These are phyloP conservation scores for Drosophila crucigera DNA, from an alignment of 2,888 invertebrate species.

Conservation along the genomic window DNA sequence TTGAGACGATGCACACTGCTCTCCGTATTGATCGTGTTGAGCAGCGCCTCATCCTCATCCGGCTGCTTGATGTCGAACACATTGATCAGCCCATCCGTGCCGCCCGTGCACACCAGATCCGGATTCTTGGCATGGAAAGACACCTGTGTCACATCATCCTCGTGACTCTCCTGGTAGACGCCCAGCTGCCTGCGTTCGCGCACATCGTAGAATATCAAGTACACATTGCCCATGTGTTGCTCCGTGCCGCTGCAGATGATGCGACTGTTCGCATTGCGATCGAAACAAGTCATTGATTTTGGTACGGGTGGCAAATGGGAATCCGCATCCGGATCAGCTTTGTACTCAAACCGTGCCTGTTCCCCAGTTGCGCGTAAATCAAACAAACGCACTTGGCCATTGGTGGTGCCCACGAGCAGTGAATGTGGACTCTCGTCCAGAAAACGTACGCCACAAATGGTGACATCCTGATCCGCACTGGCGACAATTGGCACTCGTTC, in stretches of 20 bases:
- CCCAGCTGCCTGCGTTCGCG: constrained; percentile 89
- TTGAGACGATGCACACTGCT: constrained; percentile 89
- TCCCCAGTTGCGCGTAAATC: constrained; percentile 85
- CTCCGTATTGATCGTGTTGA: constrained; percentile 91
- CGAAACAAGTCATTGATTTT: constrained; percentile 90
- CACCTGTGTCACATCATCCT: constrained; percentile 92
- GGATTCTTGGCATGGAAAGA: constrained; percentile 90
- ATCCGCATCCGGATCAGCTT: constrained; percentile 60
- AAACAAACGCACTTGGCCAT: constrained; percentile 77
- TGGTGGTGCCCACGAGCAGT: constrained; percentile 77
- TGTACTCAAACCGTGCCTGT: constrained; percentile 79
- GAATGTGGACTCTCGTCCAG: constrained; percentile 73
- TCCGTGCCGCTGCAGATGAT: constrained; percentile 92
- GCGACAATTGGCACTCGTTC: constrained; percentile 31
- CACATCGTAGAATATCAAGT: constrained; percentile 93
- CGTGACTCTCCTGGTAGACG: constrained; percentile 93
- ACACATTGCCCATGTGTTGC: constrained; percentile 89
- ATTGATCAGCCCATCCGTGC: constrained; percentile 94
- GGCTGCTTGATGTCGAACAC: constrained; percentile 91
- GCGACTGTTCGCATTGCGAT: constrained; percentile 89
- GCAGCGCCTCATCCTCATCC: constrained; percentile 92
- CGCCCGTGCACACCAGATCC: constrained; percentile 90
- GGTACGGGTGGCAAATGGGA: constrained; percentile 58
- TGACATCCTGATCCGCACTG: neutral
- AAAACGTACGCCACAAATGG: constrained; percentile 80